A percentile compares a stretch with the other conserved stretches of the same genome.
Conservation (phyloP, 2,888 invertebrate species). For the Athalia rosae region DNA sequence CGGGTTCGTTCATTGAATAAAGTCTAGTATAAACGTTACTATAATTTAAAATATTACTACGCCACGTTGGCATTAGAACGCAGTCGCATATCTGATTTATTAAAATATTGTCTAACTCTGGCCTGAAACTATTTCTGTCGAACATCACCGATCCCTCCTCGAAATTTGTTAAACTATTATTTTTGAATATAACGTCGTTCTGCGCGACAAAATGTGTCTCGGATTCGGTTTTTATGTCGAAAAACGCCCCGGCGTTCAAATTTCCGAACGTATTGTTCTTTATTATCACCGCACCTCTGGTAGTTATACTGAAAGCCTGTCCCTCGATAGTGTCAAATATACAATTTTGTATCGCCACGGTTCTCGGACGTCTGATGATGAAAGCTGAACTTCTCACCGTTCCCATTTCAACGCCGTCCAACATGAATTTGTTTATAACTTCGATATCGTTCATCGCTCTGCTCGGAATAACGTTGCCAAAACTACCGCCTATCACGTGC, state of each 20-base stretch:
- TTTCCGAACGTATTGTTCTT: conserved; percentile 79
- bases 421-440: conserved; percentile 79
- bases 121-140: conserved; percentile 76
- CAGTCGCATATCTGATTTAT: conserved; percentile 79
- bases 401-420: conserved; percentile 80
- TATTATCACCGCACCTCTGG: conserved; percentile 80
- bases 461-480: conserved; percentile 79
- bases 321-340: conserved; percentile 78
- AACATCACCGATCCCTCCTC: conserved; percentile 78
- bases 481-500: conserved; percentile 78
- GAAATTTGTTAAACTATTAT: conserved; percentile 78
- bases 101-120: conserved; percentile 78
- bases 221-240: conserved; percentile 75
- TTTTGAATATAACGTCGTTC: conserved; percentile 78
- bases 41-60: conserved; percentile 67
- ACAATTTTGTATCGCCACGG: conserved; percentile 79
- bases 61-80: conserved; percentile 71
- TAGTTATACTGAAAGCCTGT: conserved; percentile 79
- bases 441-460: conserved; percentile 84
- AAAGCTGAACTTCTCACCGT: conserved; percentile 82
- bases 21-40: conserved; percentile 66
- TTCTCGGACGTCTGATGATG: conserved; percentile 79
- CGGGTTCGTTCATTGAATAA: conserved; percentile 53
- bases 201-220: conserved; percentile 72
- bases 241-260: conserved; percentile 79